A percentile compares a stretch with the other conserved stretches of the same genome.
phyloP scores from a whole-genome alignment of 92 coral and sea anemone genomes.

The Chrysogorgia sp. region DNA sequence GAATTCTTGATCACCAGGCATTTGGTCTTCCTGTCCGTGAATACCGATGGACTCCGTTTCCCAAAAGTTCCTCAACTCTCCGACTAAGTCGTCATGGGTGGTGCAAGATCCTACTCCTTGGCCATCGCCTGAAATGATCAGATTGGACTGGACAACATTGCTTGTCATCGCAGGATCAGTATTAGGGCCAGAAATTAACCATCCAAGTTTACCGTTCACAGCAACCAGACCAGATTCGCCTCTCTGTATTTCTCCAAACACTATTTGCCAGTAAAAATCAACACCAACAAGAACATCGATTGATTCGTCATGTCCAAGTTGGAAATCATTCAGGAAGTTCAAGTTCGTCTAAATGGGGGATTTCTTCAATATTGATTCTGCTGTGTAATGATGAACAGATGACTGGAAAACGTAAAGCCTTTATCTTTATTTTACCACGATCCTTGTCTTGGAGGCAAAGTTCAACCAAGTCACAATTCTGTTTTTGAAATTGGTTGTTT shows the following conservation, averaged over 20 bases:
- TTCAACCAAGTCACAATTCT: background rate
- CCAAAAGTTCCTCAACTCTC: background rate
- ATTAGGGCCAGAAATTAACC: constrained; percentile 20
- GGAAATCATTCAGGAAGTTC: constrained; percentile 39
- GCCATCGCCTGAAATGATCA: background rate
- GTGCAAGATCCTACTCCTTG: background rate
- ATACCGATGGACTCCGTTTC: background rate
- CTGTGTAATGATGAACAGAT: background rate
- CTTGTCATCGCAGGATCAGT: background rate
- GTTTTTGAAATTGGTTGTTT: background rate
- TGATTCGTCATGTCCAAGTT: background rate
- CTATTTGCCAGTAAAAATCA: constrained; percentile 60
- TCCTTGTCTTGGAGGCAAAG: background rate
- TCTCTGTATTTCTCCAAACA: constrained; percentile 46
- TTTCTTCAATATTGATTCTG: background rate
- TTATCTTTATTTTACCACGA: background rate
- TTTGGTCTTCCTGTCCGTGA: no score
- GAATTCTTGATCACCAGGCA: background rate
- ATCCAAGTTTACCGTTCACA: constrained; percentile 51
- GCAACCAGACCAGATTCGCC: constrained; percentile 63
- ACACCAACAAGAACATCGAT: constrained; percentile 56
- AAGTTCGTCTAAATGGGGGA: constrained; percentile 46
- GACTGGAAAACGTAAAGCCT: background rate
- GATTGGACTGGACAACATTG: background rate
- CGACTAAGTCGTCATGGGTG: no score